Percentiles rank a stretch among this genome's conserved stretches.
Conservation (phyloP, 1,140 invertebrate genomes). For the Halesus radiatus region DNA sequence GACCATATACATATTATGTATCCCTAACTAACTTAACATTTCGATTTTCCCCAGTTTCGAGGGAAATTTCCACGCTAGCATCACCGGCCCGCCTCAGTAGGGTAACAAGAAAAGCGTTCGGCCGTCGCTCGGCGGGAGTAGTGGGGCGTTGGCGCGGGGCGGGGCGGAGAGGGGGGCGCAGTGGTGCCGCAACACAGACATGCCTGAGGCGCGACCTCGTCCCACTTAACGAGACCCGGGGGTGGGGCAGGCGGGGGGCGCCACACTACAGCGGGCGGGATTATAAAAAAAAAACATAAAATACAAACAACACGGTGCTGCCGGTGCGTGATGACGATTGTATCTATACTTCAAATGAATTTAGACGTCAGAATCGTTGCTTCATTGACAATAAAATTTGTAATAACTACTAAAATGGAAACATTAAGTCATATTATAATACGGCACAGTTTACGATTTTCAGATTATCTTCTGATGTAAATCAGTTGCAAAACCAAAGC, state of each 20-base stretch:
- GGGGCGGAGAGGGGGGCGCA: not conserved
- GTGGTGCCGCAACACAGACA: slow-evolving; percentile 42
- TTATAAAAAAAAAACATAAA: not conserved
- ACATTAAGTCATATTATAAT: too few relatives aligned
- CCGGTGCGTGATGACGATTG: slow-evolving; percentile 3
- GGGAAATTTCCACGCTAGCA: slow-evolving; percentile 12
- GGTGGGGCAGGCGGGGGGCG: not conserved
- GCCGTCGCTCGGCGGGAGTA: not conserved
- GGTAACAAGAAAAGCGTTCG: slow-evolving; percentile 3
- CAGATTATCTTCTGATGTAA: too few relatives aligned
- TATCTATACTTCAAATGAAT: not conserved
- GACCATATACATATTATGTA: too few relatives aligned
- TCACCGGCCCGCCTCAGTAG: not conserved
- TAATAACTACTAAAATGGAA: too few relatives aligned
- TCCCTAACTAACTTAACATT: too few relatives aligned
- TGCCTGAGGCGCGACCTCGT: slow-evolving; percentile 45
- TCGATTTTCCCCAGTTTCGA: not conserved
- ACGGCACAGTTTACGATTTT: too few relatives aligned
- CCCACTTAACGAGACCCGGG: slow-evolving; percentile 30
- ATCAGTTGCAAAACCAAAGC: too few relatives aligned
- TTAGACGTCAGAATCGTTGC: too few relatives aligned
- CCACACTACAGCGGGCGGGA: not conserved
- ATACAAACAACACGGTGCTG: not conserved
- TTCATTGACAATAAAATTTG: too few relatives aligned
- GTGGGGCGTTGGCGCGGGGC: not conserved